These are phyloP conservation scores for Drosophila setifemur DNA, from an alignment of 1,140 invertebrate species.

Conservation along the genomic window DNA sequence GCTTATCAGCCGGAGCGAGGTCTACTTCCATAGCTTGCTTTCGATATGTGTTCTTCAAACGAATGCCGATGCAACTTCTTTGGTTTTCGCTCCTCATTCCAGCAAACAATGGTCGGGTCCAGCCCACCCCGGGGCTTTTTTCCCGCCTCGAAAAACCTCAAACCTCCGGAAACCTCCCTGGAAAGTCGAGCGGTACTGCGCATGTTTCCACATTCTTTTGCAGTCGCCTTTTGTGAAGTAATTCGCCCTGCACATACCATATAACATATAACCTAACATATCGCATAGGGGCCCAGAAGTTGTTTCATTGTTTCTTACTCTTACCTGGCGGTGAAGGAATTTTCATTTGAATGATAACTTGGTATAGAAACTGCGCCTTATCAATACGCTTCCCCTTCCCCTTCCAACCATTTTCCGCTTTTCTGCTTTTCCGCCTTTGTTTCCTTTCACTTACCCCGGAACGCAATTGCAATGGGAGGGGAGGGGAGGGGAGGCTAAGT, in stretches of 20 bases:
- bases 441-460: not conserved
- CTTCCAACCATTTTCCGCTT: not conserved
- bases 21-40: not conserved
- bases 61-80: constrained; percentile 7
- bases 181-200: constrained; percentile 43
- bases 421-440: not conserved
- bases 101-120: not conserved
- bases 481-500: not conserved
- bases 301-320: constrained; percentile 33
- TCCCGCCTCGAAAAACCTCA: constrained; percentile 24
- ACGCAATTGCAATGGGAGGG: constrained; percentile 2
- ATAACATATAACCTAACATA: no score
- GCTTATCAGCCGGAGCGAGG: constrained; percentile 40
- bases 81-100: not conserved
- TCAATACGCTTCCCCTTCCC: constrained; percentile 8
- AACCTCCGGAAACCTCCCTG: constrained; percentile 6
- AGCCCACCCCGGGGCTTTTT: constrained; percentile 35
- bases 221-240: constrained; percentile 31
- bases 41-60: constrained; percentile 1
- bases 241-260: constrained; percentile 27
- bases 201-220: constrained; percentile 60
- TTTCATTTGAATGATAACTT: constrained; percentile 66
- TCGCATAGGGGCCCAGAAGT: constrained; percentile 13
- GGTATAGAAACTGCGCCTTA: constrained; percentile 24
- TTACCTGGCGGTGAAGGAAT: constrained; percentile 59